A percentile compares a stretch with the other conserved stretches of the same genome.
These are phyloP conservation scores for Lasiommata megera DNA, from an alignment of 2,888 invertebrate genomes.

Conservation along the genomic window DNA sequence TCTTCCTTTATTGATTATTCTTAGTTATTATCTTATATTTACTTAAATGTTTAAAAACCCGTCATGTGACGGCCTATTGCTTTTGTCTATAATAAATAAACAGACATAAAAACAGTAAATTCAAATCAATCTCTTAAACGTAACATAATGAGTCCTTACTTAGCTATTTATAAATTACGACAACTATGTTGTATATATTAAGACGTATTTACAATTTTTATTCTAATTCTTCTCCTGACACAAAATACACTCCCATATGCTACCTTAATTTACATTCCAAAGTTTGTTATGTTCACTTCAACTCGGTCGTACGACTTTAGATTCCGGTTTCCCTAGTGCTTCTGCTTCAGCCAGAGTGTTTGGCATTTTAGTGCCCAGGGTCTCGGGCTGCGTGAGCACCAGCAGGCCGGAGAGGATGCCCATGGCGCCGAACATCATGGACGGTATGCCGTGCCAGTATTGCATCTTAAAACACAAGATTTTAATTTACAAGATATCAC, in stretches of 20 bases:
- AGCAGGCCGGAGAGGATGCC: slow-evolving; percentile 70
- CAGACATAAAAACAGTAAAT: too few species aligned
- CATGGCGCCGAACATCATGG: slow-evolving; percentile 78
- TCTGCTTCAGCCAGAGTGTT: slow-evolving; percentile 83
- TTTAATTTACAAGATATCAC: background rate
- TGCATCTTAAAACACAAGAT: slow-evolving; percentile 45
- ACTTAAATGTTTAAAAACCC: too few species aligned
- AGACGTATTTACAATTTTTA: background rate
- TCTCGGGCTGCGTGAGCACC: slow-evolving; percentile 82
- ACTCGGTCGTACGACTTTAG: slow-evolving; percentile 18
- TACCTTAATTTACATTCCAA: background rate
- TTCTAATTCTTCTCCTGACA: background rate
- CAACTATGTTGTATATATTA: too few species aligned
- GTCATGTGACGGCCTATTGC: too few species aligned
- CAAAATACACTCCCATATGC: background rate
- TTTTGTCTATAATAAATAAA: too few species aligned
- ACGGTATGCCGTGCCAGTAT: slow-evolving; percentile 69
- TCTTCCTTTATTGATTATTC: too few species aligned
- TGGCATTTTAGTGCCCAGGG: slow-evolving; percentile 80
- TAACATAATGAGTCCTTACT: too few species aligned
- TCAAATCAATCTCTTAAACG: too few species aligned
- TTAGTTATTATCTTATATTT: too few species aligned
- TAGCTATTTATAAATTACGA: too few species aligned
- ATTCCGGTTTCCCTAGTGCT: slow-evolving; percentile 46
- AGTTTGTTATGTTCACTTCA: background rate